Conservation (phyloP, 2,113 vertebrate species). For the Oreochromis tanganicae region DNA sequence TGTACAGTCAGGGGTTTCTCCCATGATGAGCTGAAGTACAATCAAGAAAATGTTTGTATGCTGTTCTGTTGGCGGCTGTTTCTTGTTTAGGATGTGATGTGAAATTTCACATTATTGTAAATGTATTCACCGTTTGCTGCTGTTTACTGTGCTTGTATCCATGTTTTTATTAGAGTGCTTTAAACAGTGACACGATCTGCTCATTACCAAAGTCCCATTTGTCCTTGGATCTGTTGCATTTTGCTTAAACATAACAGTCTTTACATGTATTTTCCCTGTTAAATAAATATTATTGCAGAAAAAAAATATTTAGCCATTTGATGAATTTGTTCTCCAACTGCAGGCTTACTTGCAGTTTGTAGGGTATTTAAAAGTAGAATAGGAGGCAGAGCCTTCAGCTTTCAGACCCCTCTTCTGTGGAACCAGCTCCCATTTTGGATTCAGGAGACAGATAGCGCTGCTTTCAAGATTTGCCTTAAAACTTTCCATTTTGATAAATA, state of each 20-base stretch:
- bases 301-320: background rate
- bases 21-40: background rate
- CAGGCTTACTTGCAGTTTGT: background rate
- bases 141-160: background rate
- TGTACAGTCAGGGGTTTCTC: background rate
- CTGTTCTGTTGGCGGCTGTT: background rate
- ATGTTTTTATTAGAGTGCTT: background rate
- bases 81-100: background rate
- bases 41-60: background rate
- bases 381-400: background rate
- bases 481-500: background rate
- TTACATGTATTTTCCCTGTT: background rate
- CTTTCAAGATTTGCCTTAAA: background rate
- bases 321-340: background rate
- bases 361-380: background rate
- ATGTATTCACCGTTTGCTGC: accelerated
- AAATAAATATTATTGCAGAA: background rate
- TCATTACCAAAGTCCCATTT: background rate
- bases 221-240: background rate
- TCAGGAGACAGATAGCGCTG: background rate
- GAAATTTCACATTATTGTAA: background rate
- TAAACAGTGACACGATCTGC: background rate
- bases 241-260: accelerated
- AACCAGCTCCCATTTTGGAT: background rate
- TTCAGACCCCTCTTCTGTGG: background rate